These are phyloP conservation scores for Sarcophaga rosellei DNA, from an alignment of 2,888 invertebrate genomes.

Conservation along the genomic window DNA sequence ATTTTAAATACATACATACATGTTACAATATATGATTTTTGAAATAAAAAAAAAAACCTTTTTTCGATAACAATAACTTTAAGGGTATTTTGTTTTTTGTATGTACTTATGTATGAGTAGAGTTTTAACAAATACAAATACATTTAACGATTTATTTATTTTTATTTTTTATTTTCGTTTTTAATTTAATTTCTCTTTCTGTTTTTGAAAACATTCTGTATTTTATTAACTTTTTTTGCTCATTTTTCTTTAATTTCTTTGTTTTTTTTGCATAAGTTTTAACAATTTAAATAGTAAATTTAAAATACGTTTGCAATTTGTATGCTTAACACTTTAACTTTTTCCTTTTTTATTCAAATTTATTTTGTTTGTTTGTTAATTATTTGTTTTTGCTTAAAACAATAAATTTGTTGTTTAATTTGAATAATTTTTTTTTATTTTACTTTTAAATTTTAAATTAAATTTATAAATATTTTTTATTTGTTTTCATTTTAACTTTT, in stretches of 20 bases:
- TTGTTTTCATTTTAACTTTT: background rate
- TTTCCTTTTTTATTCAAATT: too few relatives aligned
- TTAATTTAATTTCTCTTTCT: background rate
- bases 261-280: conserved; percentile 7
- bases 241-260: background rate
- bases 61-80: conserved; percentile 36
- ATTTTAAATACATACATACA: background rate
- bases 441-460: background rate
- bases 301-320: conserved; percentile 28
- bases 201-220: conserved; percentile 2
- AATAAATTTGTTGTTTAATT: too few relatives aligned
- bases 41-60: conserved; percentile 12
- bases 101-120: background rate
- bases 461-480: background rate
- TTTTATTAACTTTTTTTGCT: conserved; percentile 2
- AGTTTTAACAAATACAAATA: conserved; percentile 31
- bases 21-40: background rate
- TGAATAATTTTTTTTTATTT: background rate
- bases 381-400: conserved; percentile 27
- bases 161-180: conserved; percentile 10
- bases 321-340: conserved; percentile 19
- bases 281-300: conserved; percentile 46
- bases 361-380: conserved; percentile 7
- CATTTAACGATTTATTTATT: conserved; percentile 27
- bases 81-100: conserved; percentile 5